Evolutionary conservation across 2,113 vertebrate species (phyloP).

Genomic region (Zosterops japonicus): DNA sequence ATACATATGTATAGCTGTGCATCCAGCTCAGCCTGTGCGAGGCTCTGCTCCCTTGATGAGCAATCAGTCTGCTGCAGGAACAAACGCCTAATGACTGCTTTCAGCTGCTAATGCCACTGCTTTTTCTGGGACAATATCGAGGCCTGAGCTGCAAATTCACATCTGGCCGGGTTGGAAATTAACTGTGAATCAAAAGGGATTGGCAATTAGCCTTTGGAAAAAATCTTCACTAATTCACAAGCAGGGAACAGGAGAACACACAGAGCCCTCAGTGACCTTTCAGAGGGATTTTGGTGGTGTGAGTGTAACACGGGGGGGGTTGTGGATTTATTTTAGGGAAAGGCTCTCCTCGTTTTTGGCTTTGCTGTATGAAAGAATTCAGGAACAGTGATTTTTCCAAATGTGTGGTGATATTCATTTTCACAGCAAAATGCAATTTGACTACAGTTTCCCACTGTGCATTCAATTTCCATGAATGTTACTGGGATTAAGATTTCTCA

Average conservation of each 20-base stretch:
- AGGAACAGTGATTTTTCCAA: background rate
- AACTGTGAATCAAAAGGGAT: background rate
- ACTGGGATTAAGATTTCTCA: background rate
- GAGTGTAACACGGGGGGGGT: background rate
- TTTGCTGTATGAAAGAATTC: background rate
- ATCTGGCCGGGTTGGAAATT: conserved; percentile 56
- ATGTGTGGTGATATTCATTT: background rate
- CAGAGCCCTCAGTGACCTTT: background rate
- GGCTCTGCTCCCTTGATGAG: conserved; percentile 32
- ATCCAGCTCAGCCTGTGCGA: conserved; percentile 12
- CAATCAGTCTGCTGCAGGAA: conserved; percentile 51
- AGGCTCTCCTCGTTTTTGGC: background rate
- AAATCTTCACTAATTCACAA: background rate
- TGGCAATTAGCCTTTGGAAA: conserved; percentile 43
- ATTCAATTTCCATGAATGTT: background rate
- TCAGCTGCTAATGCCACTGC: conserved; percentile 60
- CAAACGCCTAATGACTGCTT: conserved; percentile 53
- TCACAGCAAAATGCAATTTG: conserved; percentile 5
- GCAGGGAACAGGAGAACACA: background rate
- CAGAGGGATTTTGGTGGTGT: background rate
- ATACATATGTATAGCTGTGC: conserved; percentile 18
- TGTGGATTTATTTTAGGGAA: background rate
- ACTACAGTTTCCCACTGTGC: background rate
- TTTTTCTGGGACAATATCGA: conserved; percentile 58
- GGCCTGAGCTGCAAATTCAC: conserved; percentile 54